Evolutionary conservation across 2,888 invertebrate species (phyloP).

Genomic region (Drosophila borborema): DNA sequence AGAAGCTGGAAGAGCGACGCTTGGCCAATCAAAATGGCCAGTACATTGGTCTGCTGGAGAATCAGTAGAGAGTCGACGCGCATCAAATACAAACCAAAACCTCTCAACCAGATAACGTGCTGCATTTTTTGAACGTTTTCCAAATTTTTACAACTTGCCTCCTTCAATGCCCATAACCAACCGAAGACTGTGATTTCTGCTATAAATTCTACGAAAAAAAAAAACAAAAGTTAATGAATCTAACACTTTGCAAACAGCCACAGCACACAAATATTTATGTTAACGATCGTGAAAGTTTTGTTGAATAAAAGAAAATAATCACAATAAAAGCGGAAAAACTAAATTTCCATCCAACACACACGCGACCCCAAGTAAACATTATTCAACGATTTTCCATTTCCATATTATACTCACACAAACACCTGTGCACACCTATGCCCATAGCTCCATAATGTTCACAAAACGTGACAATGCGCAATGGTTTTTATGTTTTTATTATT

Average conservation of each 20-base stretch:
- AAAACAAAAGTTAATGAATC: conserved; percentile 17
- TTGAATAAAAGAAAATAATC: conserved; percentile 43
- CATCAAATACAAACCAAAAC: conserved; percentile 4
- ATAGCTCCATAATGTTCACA: conserved; percentile 29
- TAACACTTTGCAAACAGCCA: conserved; percentile 15
- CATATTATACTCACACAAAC: conserved; percentile 20
- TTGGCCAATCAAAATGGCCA: conserved; percentile 88
- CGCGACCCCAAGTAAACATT: conserved; percentile 60
- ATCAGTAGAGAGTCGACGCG: conserved; percentile 53
- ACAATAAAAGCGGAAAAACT: conserved; percentile 74
- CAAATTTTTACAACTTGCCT: conserved; percentile 23
- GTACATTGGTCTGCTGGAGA: conserved; percentile 86
- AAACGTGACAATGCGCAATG: conserved; percentile 60
- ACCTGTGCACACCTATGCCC: background rate
- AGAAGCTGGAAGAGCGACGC: conserved; percentile 83
- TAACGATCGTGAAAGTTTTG: conserved; percentile 75
- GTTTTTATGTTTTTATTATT: conserved; percentile 28
- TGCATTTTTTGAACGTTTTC: conserved; percentile 30
- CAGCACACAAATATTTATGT: conserved; percentile 59
- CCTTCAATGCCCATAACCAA: conserved; percentile 18
- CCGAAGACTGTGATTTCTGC: conserved; percentile 65
- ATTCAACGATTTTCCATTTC: conserved; percentile 57
- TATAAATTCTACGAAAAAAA: conserved; percentile 24
- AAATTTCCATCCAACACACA: conserved; percentile 59
- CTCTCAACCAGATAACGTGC: conserved; percentile 31